These are phyloP conservation scores for Ceratina japonica DNA, from an alignment of 1,140 invertebrate genomes.

Conservation along the genomic window DNA sequence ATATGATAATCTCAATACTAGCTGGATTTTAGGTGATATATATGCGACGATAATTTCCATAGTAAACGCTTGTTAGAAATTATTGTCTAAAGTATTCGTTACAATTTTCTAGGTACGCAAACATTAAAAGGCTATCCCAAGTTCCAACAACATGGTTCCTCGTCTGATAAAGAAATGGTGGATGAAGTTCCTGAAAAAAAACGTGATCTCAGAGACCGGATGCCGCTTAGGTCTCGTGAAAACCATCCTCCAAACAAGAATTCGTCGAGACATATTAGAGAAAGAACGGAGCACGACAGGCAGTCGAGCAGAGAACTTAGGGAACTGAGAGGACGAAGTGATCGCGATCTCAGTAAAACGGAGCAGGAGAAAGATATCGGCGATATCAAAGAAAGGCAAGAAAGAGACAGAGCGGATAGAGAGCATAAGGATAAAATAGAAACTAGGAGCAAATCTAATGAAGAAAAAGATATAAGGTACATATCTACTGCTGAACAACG, in stretches of 20 bases:
- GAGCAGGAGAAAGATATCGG: slow-evolving; percentile 70
- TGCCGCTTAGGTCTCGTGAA: slow-evolving; percentile 74
- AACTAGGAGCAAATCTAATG: slow-evolving; percentile 65
- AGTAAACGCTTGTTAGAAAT: background rate
- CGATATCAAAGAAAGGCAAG: slow-evolving; percentile 68
- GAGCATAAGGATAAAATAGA: slow-evolving; percentile 65
- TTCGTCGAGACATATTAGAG: slow-evolving; percentile 71
- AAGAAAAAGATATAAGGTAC: slow-evolving; percentile 72
- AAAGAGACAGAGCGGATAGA: slow-evolving; percentile 57
- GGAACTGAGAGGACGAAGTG: slow-evolving; percentile 61
- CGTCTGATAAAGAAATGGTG: slow-evolving; percentile 76
- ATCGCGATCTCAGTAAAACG: slow-evolving; percentile 62
- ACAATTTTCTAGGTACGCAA: slow-evolving; percentile 72
- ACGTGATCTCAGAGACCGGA: slow-evolving; percentile 69
- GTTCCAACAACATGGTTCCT: slow-evolving; percentile 77
- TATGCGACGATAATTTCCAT: background rate
- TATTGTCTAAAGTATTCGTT: slow-evolving; percentile 19
- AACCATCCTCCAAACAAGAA: slow-evolving; percentile 74
- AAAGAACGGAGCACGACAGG: slow-evolving; percentile 64
- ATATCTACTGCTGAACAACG: too few relatives aligned
- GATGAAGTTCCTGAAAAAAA: slow-evolving; percentile 73
- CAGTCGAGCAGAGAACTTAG: slow-evolving; percentile 62
- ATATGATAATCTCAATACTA: slow-evolving; percentile 80
- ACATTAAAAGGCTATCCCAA: slow-evolving; percentile 79
- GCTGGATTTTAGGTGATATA: slow-evolving; percentile 79